These are phyloP conservation scores for Lerista edwardsae DNA, from an alignment of 2,797 vertebrate species.

Conservation along the genomic window DNA sequence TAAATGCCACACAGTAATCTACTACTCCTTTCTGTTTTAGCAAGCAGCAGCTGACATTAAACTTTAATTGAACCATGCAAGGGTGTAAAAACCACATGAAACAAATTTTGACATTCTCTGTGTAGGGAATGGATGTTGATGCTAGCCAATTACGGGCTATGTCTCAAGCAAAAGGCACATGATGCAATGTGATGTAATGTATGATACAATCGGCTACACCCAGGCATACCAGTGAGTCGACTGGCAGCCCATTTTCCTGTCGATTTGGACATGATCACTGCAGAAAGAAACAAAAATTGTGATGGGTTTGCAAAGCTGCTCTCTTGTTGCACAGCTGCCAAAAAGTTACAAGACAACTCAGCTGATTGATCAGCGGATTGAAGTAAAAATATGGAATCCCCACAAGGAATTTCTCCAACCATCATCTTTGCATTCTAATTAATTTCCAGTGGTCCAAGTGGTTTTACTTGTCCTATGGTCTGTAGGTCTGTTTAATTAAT, in stretches of 20 bases:
- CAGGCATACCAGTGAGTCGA: neutral
- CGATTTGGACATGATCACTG: neutral
- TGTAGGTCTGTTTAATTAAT: too few relatives aligned
- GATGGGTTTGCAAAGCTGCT: neutral
- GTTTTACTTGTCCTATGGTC: too few relatives aligned
- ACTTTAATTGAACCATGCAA: slow-evolving; percentile 18
- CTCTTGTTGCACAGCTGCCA: neutral
- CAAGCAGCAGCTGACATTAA: slow-evolving; percentile 46
- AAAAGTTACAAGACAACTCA: neutral
- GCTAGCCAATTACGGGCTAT: neutral
- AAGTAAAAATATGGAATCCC: neutral
- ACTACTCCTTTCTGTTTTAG: slow-evolving; percentile 13
- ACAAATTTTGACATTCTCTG: neutral
- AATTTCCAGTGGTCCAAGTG: neutral
- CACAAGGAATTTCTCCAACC: neutral
- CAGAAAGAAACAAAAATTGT: neutral
- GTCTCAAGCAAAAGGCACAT: slow-evolving; percentile 8
- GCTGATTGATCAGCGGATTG: neutral
- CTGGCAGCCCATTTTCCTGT: neutral
- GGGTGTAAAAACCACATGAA: neutral
- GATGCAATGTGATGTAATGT: neutral
- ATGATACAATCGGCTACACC: neutral
- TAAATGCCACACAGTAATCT: slow-evolving; percentile 26
- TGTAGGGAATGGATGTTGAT: slow-evolving; percentile 9
- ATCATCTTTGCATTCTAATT: neutral